Evolutionary conservation across 1,140 invertebrate species (phyloP).

Genomic region (Listronotus bonariensis): DNA sequence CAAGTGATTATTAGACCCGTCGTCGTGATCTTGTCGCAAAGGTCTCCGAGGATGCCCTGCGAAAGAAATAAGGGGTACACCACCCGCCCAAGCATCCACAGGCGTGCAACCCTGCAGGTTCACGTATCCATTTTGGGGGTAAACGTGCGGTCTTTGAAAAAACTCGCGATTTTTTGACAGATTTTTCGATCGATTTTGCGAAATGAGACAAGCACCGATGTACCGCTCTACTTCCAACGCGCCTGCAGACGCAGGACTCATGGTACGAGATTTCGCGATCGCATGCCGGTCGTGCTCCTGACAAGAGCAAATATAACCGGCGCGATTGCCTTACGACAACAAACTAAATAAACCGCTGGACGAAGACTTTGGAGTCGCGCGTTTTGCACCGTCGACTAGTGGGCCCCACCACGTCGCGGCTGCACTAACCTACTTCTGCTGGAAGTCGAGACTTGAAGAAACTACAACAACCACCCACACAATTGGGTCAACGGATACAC

Average conservation of each 20-base stretch:
- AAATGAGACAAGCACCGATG: constrained; percentile 68
- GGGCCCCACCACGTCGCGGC: constrained; percentile 30
- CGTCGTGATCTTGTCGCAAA: constrained; percentile 9
- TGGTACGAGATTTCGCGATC: constrained; percentile 41
- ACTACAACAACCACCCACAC: constrained; percentile 53
- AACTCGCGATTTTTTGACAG: constrained; percentile 53
- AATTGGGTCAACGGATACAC: constrained; percentile 48
- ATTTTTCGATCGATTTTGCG: constrained; percentile 56
- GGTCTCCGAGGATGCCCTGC: constrained; percentile 37
- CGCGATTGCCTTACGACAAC: constrained; percentile 17
- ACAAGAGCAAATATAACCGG: constrained; percentile 1
- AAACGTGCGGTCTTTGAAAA: background rate
- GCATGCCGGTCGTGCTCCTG: constrained; percentile 18
- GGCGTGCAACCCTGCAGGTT: constrained; percentile 44
- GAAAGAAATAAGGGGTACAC: constrained; percentile 50
- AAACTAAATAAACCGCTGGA: constrained; percentile 24
- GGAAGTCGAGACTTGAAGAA: constrained; percentile 53
- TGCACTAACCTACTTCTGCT: constrained; percentile 56
- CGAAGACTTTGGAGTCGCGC: constrained; percentile 12
- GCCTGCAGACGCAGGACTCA: constrained; percentile 66
- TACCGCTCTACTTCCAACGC: constrained; percentile 68
- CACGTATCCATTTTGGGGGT: constrained; percentile 50
- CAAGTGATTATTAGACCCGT: constrained; percentile 52
- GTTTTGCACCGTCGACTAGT: constrained; percentile 27
- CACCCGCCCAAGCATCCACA: constrained; percentile 54